Conservation (phyloP, 2,888 invertebrate genomes). For the Caenorhabditis panamensis region DNA sequence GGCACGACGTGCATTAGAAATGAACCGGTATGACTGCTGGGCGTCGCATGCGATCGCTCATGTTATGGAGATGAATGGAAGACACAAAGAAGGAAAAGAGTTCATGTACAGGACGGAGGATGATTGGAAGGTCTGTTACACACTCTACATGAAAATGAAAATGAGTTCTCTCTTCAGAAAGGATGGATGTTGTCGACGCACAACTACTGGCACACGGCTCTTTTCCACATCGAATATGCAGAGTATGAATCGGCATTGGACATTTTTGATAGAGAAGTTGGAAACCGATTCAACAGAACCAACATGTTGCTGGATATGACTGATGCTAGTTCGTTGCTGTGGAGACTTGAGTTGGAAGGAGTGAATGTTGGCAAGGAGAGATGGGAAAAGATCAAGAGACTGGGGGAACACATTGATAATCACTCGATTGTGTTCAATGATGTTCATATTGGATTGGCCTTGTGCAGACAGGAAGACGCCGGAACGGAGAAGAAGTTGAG, state of each 20-base stretch:
- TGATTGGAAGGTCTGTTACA: conserved; percentile 82
- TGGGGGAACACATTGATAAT: conserved; percentile 80
- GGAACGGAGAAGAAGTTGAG: conserved; percentile 62
- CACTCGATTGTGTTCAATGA: conserved; percentile 84
- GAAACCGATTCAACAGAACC: conserved; percentile 52
- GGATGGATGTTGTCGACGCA: conserved; percentile 83
- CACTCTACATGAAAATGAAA: too few species aligned
- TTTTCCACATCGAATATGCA: conserved; percentile 83
- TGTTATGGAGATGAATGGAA: conserved; percentile 83
- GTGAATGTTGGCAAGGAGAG: conserved; percentile 74
- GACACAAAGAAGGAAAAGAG: conserved; percentile 82
- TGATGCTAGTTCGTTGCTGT: conserved; percentile 83
- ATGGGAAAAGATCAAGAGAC: conserved; percentile 45
- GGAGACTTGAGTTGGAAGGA: conserved; percentile 83
- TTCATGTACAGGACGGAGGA: conserved; percentile 82
- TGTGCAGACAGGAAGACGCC: conserved; percentile 61
- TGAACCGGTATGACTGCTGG: conserved; percentile 83
- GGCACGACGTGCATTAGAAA: conserved; percentile 82
- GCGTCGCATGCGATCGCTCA: conserved; percentile 83
- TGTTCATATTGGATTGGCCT: conserved; percentile 70
- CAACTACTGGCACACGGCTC: conserved; percentile 84
- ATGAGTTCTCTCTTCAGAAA: too few species aligned
- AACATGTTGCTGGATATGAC: conserved; percentile 82
- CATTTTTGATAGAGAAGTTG: conserved; percentile 82
- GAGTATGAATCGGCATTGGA: conserved; percentile 82